Base-by-base conservation (phyloP, 2,888 invertebrate genomes). In the Tromatobia lineatoria region DNA sequence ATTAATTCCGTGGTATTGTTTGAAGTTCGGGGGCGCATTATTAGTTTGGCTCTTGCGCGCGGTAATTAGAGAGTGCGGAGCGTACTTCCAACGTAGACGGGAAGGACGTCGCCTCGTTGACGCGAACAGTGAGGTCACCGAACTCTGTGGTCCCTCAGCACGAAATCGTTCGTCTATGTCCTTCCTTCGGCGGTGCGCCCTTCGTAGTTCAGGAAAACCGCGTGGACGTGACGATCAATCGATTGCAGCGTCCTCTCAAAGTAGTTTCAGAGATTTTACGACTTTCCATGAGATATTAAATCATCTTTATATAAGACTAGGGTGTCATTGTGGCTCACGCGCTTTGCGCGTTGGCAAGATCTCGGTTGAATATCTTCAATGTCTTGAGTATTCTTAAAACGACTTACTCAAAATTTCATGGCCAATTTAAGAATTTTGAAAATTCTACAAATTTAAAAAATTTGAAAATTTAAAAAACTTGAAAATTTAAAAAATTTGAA, bases 1-100 rank as follows among this genome's bases (percentile, higher is more conserved):
- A 79, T 83, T 80, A 83, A 80, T 83, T 77, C 50, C 69, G 73
- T 73, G 83, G 86, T 87, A 89, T 89, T 89, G 88, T 88, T 87
- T 86, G 87, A 86, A 89, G 89, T 89, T 88, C 69, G 86, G 70
- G 29, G 45, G 66, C 38, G 69, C 73, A 83, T 83, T 83, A 83
- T 83, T 83, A 83, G 80, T 80, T 83, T 77, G 67, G 76, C 42
- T 71, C 50, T 76, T 66, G 71, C 57, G 71, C 38, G n/a, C 52
- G 80, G 77, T 83, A 80, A 80, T 83, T 83, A 83, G 67, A 83
- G 80, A 80, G 76, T 67, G 11, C 18, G 38, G 38, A 64, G 61
- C 23, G 66, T 76, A 45, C 76, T 66, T 76, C 73, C 69, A 47
- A 80, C 59, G 66, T 59, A 67, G 50, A 80, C 64, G 67, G 47